Evolutionary conservation across 1,140 invertebrate genomes (phyloP), one percentile per base, ranked within the genome.

Genomic region (Drosophila micromelanica): DNA sequence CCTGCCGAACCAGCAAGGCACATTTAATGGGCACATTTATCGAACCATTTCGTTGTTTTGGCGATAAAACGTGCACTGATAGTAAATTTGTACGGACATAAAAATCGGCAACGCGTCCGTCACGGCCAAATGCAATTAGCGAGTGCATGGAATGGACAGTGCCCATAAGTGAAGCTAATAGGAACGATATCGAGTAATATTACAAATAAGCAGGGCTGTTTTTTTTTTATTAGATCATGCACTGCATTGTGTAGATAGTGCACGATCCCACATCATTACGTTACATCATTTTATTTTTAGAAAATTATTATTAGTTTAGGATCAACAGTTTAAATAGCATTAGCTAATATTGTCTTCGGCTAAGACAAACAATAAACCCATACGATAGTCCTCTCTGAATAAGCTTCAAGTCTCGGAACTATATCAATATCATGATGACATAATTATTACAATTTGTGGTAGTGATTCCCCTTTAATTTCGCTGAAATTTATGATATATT

Each of bases 1-100:
- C 27, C 20, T 23, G 20, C 15, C 30, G 37, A 6, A 27, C 27
- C 27, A 27, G 65, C 74, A 82, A 60, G 65, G 74, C 70, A 78
- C 78, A 86, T 78, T 86, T 81, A 70, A 76, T 86, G 78, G 60
- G 48, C 57, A 74, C 79, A 64, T 86, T 77, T 86, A 87, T 86
- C 81, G 45, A 62, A 48, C 15, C 56, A 42, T 80, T 74, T 65
- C 15, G 37, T 57, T 57, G 70, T 54, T 27, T 60, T 52, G 40
- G 59, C 64, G 73, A 80, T 86, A 80, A 76, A 80, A 73, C 73
- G 72, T 73, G 67, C 43, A 60, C 37, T 68, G 78, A 86, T 86
- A 76, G 59, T 60, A 54, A 80, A 60, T 76, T 77, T 65, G 52
- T 63, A 65, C 55, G 74, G 59, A 61, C 63, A 76, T 85, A 69